Conservation (phyloP, 2,888 invertebrate species). For the Pachliopta kotzebuea region DNA sequence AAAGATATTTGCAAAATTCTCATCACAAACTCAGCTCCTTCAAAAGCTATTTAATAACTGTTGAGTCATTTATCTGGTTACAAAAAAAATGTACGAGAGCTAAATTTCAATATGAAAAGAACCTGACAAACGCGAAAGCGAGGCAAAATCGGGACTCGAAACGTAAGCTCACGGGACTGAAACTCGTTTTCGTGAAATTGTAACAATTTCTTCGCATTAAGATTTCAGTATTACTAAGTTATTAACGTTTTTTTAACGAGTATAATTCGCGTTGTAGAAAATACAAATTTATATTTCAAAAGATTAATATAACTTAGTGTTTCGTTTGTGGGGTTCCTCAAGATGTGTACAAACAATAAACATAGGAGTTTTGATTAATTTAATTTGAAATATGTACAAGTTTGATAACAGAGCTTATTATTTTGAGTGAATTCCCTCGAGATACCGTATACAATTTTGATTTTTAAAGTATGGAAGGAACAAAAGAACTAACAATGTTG, state of each 20-base stretch:
- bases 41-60: conserved; percentile 18
- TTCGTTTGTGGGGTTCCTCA: no score
- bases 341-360: no score
- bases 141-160: conserved; percentile 13
- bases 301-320: no score
- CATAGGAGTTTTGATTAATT: no score
- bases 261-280: neutral
- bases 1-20: neutral
- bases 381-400: no score
- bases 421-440: no score
- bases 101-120: conserved; percentile 25
- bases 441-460: no score
- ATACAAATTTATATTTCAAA: no score
- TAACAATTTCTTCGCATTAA: neutral
- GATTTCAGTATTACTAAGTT: neutral
- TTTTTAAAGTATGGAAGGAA: no score
- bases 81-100: conserved; percentile 8
- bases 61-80: conserved; percentile 19
- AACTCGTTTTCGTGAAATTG: conserved; percentile 6
- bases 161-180: conserved; percentile 12
- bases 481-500: no score
- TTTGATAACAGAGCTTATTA: no score
- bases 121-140: conserved; percentile 16
- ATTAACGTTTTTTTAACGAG: neutral
- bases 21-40: neutral